phyloP scores from a whole-genome alignment of 2,888 invertebrate species.

The Spilarctia lutea region DNA sequence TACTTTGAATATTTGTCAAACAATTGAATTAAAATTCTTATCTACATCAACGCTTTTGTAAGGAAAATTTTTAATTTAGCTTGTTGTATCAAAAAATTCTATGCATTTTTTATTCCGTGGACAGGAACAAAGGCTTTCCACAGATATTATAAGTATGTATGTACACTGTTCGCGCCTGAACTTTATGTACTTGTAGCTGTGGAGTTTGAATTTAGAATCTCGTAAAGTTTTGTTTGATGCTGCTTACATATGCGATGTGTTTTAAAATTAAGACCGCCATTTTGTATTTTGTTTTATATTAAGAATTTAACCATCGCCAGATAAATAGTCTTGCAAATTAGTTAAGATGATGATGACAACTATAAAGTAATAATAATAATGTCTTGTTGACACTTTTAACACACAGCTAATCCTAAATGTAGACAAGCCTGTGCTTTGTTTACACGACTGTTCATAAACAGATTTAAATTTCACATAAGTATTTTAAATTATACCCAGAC shows the following conservation, averaged over 20 bases:
- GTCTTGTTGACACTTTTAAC: background rate
- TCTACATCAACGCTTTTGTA: background rate
- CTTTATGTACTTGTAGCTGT: background rate
- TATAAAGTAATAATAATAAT: background rate
- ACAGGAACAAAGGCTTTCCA: background rate
- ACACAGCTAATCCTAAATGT: background rate
- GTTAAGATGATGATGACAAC: background rate
- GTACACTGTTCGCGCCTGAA: background rate
- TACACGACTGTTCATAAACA: background rate
- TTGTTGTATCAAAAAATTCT: background rate
- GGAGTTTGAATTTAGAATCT: background rate
- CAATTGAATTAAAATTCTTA: background rate
- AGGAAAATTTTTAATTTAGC: background rate
- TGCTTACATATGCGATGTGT: background rate
- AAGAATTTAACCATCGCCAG: background rate
- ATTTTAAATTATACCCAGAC: background rate
- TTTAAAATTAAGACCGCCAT: background rate
- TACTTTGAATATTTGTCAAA: background rate
- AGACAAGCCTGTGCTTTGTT: too few species aligned
- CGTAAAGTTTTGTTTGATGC: background rate
- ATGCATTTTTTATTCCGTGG: background rate
- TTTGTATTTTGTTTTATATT: background rate
- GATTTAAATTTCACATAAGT: background rate
- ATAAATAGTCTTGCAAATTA: background rate
- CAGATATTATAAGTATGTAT: background rate